Percentiles rank a stretch among this genome's conserved stretches.
Conservation (phyloP, 2,888 invertebrate species). For the Lymantria monacha region DNA sequence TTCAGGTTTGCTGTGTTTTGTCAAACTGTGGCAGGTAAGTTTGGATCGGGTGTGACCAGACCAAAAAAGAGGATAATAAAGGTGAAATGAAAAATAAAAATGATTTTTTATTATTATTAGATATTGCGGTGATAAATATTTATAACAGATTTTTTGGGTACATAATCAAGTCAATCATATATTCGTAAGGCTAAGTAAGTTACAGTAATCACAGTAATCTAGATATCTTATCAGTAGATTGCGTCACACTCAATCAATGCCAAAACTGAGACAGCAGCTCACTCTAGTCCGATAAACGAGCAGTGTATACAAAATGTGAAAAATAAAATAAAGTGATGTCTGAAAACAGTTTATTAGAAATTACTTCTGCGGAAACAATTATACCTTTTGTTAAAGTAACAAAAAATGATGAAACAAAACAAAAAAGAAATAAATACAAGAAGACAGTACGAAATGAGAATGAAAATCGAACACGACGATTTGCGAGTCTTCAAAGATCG, state of each 20-base stretch:
- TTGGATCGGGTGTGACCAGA: too few relatives aligned
- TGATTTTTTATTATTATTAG: too few relatives aligned
- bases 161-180: conserved; percentile 18
- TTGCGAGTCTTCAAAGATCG: conserved; percentile 46
- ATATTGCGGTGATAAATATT: too few relatives aligned
- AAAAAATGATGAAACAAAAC: conserved; percentile 28
- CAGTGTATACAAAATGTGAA: conserved; percentile 53
- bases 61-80: too few relatives aligned
- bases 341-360: conserved; percentile 51
- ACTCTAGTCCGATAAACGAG: conserved; percentile 50
- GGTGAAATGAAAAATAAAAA: too few relatives aligned
- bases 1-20: too few relatives aligned
- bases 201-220: conserved; percentile 61
- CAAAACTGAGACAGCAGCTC: conserved; percentile 56
- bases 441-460: conserved; percentile 26
- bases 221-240: conserved; percentile 62
- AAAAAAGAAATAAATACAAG: conserved; percentile 25
- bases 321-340: conserved; percentile 57
- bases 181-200: conserved; percentile 43
- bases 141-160: background rate
- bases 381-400: conserved; percentile 41
- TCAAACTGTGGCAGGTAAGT: too few relatives aligned
- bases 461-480: conserved; percentile 36
- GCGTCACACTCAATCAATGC: conserved; percentile 79
- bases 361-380: conserved; percentile 46